Evolutionary conservation across 2,888 invertebrate species (phyloP).

Genomic region (Trisateles emortualis): DNA sequence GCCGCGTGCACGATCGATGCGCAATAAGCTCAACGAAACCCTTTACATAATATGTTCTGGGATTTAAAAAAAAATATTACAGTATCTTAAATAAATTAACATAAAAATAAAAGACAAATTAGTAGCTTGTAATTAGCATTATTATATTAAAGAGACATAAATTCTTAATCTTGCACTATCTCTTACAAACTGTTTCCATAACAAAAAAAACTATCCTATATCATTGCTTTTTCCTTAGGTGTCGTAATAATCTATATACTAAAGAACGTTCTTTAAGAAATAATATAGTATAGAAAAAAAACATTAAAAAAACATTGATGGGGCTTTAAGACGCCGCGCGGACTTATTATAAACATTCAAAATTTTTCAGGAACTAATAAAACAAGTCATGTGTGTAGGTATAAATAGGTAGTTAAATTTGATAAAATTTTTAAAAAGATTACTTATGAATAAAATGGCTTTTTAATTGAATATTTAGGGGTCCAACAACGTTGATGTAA

Average conservation of each 20-base stretch:
- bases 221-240: slow-evolving; percentile 20
- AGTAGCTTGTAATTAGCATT: slow-evolving; percentile 37
- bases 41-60: slow-evolving; percentile 49
- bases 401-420: slow-evolving; percentile 84
- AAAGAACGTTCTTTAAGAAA: slow-evolving; percentile 2
- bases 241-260: neutral
- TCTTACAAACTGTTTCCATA: slow-evolving; percentile 29
- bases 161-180: slow-evolving; percentile 23
- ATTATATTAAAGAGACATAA: slow-evolving; percentile 21
- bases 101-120: slow-evolving; percentile 34
- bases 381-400: slow-evolving; percentile 72
- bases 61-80: slow-evolving; percentile 39
- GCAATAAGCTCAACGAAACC: slow-evolving; percentile 71
- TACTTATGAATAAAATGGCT: slow-evolving; percentile 83
- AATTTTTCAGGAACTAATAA: slow-evolving; percentile 69
- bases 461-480: slow-evolving; percentile 84
- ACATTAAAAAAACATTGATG: slow-evolving; percentile 24
- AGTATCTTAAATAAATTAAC: slow-evolving; percentile 25
- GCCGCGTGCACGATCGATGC: slow-evolving; percentile 66
- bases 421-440: slow-evolving; percentile 83
- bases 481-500: slow-evolving; percentile 79
- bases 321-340: slow-evolving; percentile 76
- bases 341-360: slow-evolving; percentile 64
- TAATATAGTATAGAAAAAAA: slow-evolving; percentile 11
- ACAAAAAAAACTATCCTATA: slow-evolving; percentile 12